These are phyloP conservation scores for Crotophaga sulcirostris DNA, from an alignment of 2,113 vertebrate genomes.

Conservation along the genomic window DNA sequence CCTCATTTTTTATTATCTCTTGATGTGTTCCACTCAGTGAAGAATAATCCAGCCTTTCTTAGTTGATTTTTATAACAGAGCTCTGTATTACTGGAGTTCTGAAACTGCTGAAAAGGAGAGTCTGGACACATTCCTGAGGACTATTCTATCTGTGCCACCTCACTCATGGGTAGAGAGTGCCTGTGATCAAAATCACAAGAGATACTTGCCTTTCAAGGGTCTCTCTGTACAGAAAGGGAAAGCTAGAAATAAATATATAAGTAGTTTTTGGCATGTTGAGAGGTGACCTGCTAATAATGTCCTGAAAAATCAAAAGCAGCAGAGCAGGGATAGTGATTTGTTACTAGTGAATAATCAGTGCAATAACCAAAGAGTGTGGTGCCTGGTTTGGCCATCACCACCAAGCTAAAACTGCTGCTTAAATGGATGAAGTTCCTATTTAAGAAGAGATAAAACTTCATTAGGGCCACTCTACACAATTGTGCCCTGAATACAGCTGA, in stretches of 20 bases:
- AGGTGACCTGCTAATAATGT: neutral
- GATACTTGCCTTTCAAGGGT: neutral
- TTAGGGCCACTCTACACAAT: neutral
- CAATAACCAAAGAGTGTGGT: neutral
- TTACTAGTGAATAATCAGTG: neutral
- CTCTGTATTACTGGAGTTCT: neutral
- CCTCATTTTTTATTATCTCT: conserved; percentile 38
- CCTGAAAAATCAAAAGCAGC: neutral
- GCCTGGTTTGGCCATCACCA: neutral
- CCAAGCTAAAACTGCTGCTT: neutral
- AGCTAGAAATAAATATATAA: neutral
- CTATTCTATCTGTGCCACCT: neutral
- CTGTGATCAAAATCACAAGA: neutral
- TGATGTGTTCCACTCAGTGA: neutral
- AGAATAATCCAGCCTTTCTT: conserved; percentile 10
- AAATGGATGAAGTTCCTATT: neutral
- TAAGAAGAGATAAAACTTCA: neutral
- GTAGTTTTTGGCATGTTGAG: neutral
- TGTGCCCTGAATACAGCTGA: neutral
- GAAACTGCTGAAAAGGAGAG: neutral
- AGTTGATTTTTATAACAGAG: neutral
- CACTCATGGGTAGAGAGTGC: accelerated
- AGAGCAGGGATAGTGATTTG: neutral
- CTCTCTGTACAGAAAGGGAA: neutral
- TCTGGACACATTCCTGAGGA: accelerated